Percentiles rank a stretch among this genome's conserved stretches.
Conservation (phyloP, 2,888 invertebrate genomes). For the Tipula confusa region DNA sequence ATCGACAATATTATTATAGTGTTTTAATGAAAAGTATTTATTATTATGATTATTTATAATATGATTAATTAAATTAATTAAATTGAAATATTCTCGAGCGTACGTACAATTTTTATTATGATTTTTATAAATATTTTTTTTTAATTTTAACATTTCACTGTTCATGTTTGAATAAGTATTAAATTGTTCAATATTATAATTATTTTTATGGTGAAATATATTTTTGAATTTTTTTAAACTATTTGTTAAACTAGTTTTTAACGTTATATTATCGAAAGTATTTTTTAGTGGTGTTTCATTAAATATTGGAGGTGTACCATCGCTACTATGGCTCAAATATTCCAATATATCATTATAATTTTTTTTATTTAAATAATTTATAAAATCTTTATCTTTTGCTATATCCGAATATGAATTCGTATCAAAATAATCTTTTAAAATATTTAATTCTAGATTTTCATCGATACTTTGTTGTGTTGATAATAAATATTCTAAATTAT, state of each 20-base stretch:
- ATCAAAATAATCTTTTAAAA: constrained; percentile 48
- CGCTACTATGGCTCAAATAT: constrained; percentile 41
- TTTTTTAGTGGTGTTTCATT: background rate
- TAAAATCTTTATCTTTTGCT: constrained; percentile 47
- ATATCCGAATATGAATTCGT: constrained; percentile 49
- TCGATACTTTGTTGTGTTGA: constrained; percentile 36
- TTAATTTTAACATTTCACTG: background rate
- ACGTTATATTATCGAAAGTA: background rate
- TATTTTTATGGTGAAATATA: background rate
- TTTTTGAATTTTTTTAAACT: constrained; percentile 25
- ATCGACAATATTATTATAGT: constrained; percentile 43
- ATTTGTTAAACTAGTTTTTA: background rate
- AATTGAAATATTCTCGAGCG: constrained; percentile 13
- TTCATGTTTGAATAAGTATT: background rate
- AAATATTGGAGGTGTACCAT: no score
- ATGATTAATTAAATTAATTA: constrained; percentile 26
- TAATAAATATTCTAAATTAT: background rate
- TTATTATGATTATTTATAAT: constrained; percentile 41
- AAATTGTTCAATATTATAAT: background rate
- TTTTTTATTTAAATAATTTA: constrained; percentile 46
- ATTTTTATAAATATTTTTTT: constrained; percentile 1
- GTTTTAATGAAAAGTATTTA: constrained; percentile 35
- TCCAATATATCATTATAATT: constrained; percentile 47
- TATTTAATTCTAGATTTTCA: constrained; percentile 46
- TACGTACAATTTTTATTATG: constrained; percentile 29